Evolutionary conservation across 2,113 vertebrate species (phyloP), one percentile per base, ranked within the genome.

Genomic region (Grammomys surdaster): DNA sequence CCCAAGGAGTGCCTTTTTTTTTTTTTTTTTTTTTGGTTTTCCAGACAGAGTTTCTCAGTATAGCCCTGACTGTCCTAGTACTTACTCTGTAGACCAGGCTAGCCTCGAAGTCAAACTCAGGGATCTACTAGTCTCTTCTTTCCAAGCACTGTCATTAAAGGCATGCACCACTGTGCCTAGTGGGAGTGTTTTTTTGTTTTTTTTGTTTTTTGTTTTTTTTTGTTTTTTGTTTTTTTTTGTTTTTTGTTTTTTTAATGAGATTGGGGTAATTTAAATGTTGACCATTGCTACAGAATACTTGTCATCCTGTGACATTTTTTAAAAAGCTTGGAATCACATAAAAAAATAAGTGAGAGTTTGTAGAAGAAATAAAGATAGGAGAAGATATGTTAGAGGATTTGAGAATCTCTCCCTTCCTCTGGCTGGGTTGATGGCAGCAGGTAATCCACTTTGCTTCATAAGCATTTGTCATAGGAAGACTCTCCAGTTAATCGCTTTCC

Each of bases 241-340:
- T 51, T 51, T 51, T 51, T 51, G 7, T 93, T 95, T 46, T 9
- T 0, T 95, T 84, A 93, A 94, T 46, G 5, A 65, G 51, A 7
- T 87, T 20, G 28, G 12, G 26, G 1, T 77, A 94, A 96, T 92
- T 97, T 69, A 77, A 19, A 90, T 96, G 97, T 88, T 96, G 87
- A 94, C 56, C 88, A 84, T 82, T 85, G 93, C 96, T 93, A 73
- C 31, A 36, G 7, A 75, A 87, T 91, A 72, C 8, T 24, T 70
- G 28, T 76, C 36, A 90, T 91, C 31, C 56, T 0, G 84, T 1
- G 78, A 36, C 63, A 31, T 54, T 58, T 90, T 36, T 81, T 58
- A n/a, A 36, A 88, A 58, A 1, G 81, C 58, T 96, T 93, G 67
- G 76, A 95, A 95, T 96, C 94, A 17, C 5, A 85, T 28, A 84